Evolutionary conservation across 2,888 invertebrate species (phyloP).

Genomic region (Magallana nippona): DNA sequence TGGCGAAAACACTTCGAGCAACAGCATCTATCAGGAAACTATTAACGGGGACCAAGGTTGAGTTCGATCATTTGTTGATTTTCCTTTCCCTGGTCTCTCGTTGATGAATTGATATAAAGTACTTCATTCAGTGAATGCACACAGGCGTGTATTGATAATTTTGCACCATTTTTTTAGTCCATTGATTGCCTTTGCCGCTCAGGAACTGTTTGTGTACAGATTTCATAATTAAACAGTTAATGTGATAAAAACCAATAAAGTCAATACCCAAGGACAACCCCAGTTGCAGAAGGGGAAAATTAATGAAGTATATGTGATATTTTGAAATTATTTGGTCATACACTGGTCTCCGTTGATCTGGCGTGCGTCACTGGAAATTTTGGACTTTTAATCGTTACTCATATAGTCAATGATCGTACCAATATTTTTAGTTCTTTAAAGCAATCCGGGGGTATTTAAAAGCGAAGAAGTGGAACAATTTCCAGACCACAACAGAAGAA

Average conservation of each 20-base stretch:
- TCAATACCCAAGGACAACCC: neutral
- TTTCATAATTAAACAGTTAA: conserved; percentile 25
- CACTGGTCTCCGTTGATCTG: neutral
- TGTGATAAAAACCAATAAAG: neutral
- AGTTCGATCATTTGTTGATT: no score
- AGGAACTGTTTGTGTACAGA: neutral
- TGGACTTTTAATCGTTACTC: conserved; percentile 7
- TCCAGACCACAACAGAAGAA: neutral
- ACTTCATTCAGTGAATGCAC: no score
- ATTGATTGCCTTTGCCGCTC: neutral
- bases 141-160: neutral
- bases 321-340: neutral
- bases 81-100: no score
- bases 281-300: neutral
- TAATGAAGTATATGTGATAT: neutral
- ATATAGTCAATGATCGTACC: neutral
- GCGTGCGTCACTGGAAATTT: conserved; percentile 11
- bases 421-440: neutral
- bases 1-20: no score
- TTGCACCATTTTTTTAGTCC: neutral
- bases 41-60: no score
- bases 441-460: conserved; percentile 15
- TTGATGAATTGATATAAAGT: no score
- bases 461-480: neutral
- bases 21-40: no score